phyloP scores from a whole-genome alignment of 2,888 invertebrate species.

The Calameuta pallipes region DNA sequence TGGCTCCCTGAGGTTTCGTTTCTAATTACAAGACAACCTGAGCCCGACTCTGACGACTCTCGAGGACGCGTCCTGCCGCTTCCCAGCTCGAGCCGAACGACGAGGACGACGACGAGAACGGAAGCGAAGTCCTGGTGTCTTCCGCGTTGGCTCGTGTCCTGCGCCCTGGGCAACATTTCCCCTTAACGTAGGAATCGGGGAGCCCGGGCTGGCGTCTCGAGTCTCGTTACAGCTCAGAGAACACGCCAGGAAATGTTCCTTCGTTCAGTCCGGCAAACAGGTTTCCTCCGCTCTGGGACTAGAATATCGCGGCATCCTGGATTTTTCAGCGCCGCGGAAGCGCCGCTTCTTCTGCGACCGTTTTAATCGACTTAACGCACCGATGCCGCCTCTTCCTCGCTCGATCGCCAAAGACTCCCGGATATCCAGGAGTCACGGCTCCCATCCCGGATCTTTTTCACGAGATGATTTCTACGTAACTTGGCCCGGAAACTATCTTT shows the following conservation, averaged over 20 bases:
- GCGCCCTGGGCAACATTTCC: too few species aligned
- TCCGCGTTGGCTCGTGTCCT: too few species aligned
- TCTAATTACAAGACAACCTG: constrained; percentile 28
- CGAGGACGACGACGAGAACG: background rate
- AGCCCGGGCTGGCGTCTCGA: constrained; percentile 12
- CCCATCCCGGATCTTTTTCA: too few species aligned
- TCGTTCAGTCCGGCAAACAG: constrained; percentile 11
- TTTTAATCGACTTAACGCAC: background rate
- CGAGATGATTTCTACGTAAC: too few species aligned
- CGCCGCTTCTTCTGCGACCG: background rate
- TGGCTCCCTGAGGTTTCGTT: constrained; percentile 18
- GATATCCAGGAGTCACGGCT: too few species aligned
- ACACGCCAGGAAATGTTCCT: too few species aligned
- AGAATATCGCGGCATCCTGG: background rate
- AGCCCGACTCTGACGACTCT: background rate
- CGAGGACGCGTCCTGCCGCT: too few species aligned
- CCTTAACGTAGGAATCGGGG: constrained; percentile 11
- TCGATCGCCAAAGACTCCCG: too few species aligned
- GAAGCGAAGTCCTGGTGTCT: background rate
- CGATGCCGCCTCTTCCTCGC: background rate
- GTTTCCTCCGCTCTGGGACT: constrained; percentile 16
- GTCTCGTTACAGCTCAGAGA: constrained; percentile 27
- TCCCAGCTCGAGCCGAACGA: background rate
- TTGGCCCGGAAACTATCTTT: too few species aligned
- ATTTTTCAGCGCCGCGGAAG: too few species aligned